Evolutionary conservation across 2,888 invertebrate species (phyloP).

Genomic region (Brachyptera putata): DNA sequence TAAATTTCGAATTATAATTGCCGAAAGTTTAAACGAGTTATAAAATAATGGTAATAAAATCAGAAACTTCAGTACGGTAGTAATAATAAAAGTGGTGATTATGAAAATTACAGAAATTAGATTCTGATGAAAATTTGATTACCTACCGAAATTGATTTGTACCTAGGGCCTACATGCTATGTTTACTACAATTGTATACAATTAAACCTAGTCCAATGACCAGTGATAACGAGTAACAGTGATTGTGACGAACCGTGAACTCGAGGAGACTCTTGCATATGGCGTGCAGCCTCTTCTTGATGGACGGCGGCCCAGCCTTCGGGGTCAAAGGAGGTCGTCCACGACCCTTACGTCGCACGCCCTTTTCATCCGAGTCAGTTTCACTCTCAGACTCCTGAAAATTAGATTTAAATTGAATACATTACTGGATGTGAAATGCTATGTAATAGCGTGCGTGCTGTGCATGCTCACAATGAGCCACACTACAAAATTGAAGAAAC

Average conservation of each 20-base stretch:
- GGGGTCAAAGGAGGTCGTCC: constrained; percentile 41
- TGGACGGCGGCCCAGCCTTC: constrained; percentile 46
- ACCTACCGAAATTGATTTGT: background rate
- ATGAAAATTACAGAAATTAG: too few relatives aligned
- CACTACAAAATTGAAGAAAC: background rate
- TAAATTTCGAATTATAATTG: too few relatives aligned
- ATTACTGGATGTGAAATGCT: too few relatives aligned
- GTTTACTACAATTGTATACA: background rate
- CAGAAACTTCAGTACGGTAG: too few relatives aligned
- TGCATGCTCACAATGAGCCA: too few relatives aligned
- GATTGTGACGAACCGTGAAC: constrained; percentile 59
- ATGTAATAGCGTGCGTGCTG: too few relatives aligned
- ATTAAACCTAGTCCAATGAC: too few relatives aligned
- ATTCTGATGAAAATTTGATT: too few relatives aligned
- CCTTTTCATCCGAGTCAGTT: constrained; percentile 44
- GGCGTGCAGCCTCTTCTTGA: constrained; percentile 74
- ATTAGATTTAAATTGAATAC: constrained; percentile 42
- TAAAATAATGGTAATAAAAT: too few relatives aligned
- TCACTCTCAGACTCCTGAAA: constrained; percentile 50
- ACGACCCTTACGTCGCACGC: constrained; percentile 35
- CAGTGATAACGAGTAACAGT: too few relatives aligned
- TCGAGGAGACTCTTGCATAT: constrained; percentile 73
- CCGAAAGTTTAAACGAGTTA: too few relatives aligned
- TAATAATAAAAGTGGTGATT: too few relatives aligned
- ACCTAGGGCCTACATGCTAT: background rate